Evolutionary conservation across 1,140 invertebrate species (phyloP).

Genomic region (Heliconius hewitsoni): DNA sequence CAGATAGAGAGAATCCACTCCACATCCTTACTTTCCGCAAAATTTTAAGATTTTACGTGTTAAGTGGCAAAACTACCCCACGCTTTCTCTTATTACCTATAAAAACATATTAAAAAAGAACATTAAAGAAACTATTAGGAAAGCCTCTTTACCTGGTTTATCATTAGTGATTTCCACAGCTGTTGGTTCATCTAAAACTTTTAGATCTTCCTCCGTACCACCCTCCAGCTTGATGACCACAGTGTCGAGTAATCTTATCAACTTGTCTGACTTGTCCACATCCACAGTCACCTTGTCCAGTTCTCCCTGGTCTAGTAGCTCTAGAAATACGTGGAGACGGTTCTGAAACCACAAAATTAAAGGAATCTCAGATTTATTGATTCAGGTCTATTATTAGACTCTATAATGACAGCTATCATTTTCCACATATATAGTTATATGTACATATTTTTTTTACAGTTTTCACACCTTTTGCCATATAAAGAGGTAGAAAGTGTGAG

Average conservation of each 20-base stretch:
- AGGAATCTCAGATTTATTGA: neutral
- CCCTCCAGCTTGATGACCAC: conserved; percentile 98
- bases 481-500: too few species aligned
- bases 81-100: too few species aligned
- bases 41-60: too few species aligned
- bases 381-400: neutral
- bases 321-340: conserved; percentile 94
- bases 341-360: conserved; percentile 81
- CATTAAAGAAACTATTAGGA: neutral
- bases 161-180: conserved; percentile 61
- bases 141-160: conserved; percentile 54
- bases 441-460: too few species aligned
- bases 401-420: too few species aligned
- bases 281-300: conserved; percentile 93
- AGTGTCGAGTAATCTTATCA: conserved; percentile 95
- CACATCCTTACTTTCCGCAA: too few species aligned
- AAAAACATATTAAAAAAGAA: too few species aligned
- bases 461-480: too few species aligned
- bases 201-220: conserved; percentile 96
- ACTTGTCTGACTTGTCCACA: conserved; percentile 91
- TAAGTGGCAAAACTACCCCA: too few species aligned
- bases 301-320: conserved; percentile 88
- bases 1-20: too few species aligned
- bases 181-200: conserved; percentile 86
- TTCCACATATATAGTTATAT: too few species aligned